Evolutionary conservation across 2,888 invertebrate genomes (phyloP).

Genomic region (Cecidostiba fungosa): DNA sequence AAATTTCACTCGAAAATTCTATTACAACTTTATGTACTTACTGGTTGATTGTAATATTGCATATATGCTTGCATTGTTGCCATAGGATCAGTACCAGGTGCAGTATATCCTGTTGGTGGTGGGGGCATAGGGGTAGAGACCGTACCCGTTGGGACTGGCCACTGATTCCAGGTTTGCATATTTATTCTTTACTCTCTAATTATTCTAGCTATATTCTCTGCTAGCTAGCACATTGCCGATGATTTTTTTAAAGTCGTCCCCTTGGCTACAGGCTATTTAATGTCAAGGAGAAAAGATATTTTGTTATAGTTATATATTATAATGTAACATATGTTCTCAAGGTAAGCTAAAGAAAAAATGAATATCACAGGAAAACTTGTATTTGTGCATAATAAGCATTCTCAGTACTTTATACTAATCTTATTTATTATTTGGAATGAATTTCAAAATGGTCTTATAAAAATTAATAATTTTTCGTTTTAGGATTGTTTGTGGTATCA

Average conservation of each 20-base stretch:
- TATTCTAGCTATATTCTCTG: constrained; percentile 66
- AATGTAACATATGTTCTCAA: constrained; percentile 30
- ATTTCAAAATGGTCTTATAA: background rate
- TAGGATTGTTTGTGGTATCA: background rate
- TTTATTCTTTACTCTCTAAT: constrained; percentile 67
- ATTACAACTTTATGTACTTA: constrained; percentile 71
- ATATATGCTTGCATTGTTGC: constrained; percentile 78
- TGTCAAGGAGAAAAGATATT: constrained; percentile 59
- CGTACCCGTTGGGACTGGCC: constrained; percentile 77
- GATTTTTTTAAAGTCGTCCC: constrained; percentile 75
- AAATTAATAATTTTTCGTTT: background rate
- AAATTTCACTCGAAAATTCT: background rate
- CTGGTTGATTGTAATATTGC: constrained; percentile 80
- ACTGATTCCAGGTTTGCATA: constrained; percentile 80
- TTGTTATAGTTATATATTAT: constrained; percentile 56
- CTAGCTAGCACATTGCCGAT: constrained; percentile 74
- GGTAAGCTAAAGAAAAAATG: constrained; percentile 43
- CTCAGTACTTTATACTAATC: background rate
- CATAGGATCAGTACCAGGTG: constrained; percentile 77
- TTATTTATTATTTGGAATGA: background rate
- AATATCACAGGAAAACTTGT: constrained; percentile 22
- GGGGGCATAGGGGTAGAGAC: constrained; percentile 76
- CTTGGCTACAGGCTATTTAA: constrained; percentile 67
- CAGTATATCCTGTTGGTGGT: constrained; percentile 76
- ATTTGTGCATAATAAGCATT: background rate